A percentile compares a stretch with the other conserved stretches of the same genome.
Evolutionary conservation across 2,888 invertebrate genomes (phyloP).

Genomic region (Reticulitermes lucifugus): DNA sequence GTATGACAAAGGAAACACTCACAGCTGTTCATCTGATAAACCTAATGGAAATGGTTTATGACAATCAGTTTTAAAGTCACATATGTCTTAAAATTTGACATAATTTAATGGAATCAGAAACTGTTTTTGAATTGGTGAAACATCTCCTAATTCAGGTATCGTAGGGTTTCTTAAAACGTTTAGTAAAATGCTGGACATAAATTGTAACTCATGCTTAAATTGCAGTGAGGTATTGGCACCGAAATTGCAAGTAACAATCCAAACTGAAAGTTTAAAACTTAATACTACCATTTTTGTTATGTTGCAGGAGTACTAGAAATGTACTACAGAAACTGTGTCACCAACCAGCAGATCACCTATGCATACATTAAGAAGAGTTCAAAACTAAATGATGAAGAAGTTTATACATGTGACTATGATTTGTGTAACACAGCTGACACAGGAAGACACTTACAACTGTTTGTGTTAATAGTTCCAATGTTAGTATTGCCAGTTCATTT

Average conservation of each 20-base stretch:
- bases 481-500: background rate
- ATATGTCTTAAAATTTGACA: too few species aligned
- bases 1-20: too few species aligned
- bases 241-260: background rate
- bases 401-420: conserved; percentile 48
- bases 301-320: conserved; percentile 53
- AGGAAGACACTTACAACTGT: background rate
- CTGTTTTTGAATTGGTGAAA: too few species aligned
- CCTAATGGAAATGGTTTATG: too few species aligned
- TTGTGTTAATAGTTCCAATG: background rate
- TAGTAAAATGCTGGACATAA: background rate
- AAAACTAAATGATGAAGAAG: conserved; percentile 47
- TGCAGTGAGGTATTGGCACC: background rate
- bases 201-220: background rate
- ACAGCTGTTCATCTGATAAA: too few species aligned
- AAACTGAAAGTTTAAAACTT: background rate
- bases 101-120: too few species aligned
- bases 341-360: conserved; percentile 45
- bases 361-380: conserved; percentile 40
- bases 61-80: too few species aligned
- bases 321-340: conserved; percentile 53
- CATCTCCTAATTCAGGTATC: background rate
- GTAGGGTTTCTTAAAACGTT: background rate
- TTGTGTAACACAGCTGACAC: conserved; percentile 44
- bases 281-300: background rate